phyloP scores from a whole-genome alignment of 2,113 vertebrate genomes.

The Peromyscus leucopus region DNA sequence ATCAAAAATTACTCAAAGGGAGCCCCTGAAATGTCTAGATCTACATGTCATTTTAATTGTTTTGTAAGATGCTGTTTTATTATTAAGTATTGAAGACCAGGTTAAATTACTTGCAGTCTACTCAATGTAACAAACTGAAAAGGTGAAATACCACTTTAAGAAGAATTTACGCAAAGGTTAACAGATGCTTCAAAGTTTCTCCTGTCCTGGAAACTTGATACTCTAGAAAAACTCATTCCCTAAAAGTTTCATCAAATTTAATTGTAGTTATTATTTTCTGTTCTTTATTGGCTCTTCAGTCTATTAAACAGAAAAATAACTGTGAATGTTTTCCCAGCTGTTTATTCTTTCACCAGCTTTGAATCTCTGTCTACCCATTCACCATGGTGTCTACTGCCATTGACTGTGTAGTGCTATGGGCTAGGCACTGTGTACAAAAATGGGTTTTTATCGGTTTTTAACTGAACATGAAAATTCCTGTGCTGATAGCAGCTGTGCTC shows the following conservation, averaged over 20 bases:
- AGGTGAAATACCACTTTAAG: neutral
- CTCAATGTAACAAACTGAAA: neutral
- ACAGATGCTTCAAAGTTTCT: neutral
- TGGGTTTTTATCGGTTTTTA: neutral
- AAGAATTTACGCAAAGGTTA: neutral
- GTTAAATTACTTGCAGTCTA: neutral
- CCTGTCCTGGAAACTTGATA: neutral
- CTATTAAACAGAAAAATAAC: conserved; percentile 13
- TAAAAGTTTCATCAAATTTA: neutral
- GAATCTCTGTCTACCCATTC: neutral
- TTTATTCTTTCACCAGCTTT: neutral
- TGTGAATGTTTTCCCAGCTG: neutral
- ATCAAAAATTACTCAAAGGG: neutral
- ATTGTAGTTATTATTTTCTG: neutral
- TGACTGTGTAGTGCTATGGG: neutral
- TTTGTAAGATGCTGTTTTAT: neutral
- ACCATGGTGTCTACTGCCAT: neutral
- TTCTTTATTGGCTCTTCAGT: neutral
- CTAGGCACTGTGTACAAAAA: neutral
- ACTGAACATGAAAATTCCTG: neutral
- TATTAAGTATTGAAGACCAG: neutral
- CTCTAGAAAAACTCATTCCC: neutral
- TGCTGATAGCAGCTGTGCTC: neutral
- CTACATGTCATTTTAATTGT: neutral
- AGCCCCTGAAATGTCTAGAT: neutral